Conservation (phyloP, 2,113 vertebrate genomes). For the Pogona vitticeps region DNA sequence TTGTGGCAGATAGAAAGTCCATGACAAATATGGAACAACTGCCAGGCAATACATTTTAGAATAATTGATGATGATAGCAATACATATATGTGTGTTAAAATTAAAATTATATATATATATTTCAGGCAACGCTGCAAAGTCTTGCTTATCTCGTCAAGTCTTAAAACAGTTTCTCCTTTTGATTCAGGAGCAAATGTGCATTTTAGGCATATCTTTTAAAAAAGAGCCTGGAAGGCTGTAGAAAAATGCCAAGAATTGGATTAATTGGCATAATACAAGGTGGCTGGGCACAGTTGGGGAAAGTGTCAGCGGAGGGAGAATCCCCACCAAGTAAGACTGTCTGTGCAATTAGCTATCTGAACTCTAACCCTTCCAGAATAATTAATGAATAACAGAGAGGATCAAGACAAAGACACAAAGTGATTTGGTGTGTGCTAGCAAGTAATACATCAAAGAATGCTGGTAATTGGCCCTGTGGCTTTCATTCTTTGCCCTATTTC, state of each 20-base stretch:
- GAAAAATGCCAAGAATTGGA: constrained; percentile 91
- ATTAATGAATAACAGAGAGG: constrained; percentile 99
- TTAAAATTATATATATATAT: no score
- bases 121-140: neutral
- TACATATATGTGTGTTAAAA: no score
- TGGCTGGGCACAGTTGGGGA: constrained; percentile 93
- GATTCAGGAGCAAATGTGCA: constrained; percentile 60
- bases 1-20: no score
- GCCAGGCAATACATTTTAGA: neutral
- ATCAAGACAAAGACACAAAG: constrained; percentile 98
- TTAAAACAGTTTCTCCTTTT: constrained; percentile 57
- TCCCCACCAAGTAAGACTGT: constrained; percentile 91
- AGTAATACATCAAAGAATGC: constrained; percentile 99
- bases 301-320: constrained; percentile 92
- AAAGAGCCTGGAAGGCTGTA: constrained; percentile 76
- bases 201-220: constrained; percentile 76
- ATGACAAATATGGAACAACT: neutral
- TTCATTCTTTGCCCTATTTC: constrained; percentile 99
- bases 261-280: constrained; percentile 96
- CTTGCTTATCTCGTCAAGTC: constrained; percentile 40
- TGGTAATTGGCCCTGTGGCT: constrained; percentile 99
- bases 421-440: constrained; percentile 90
- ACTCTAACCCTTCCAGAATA: constrained; percentile 97
- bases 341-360: constrained; percentile 96
- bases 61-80: neutral